phyloP scores from a whole-genome alignment of 2,113 vertebrate species.

The Rhinopomastus cyanomelas region DNA sequence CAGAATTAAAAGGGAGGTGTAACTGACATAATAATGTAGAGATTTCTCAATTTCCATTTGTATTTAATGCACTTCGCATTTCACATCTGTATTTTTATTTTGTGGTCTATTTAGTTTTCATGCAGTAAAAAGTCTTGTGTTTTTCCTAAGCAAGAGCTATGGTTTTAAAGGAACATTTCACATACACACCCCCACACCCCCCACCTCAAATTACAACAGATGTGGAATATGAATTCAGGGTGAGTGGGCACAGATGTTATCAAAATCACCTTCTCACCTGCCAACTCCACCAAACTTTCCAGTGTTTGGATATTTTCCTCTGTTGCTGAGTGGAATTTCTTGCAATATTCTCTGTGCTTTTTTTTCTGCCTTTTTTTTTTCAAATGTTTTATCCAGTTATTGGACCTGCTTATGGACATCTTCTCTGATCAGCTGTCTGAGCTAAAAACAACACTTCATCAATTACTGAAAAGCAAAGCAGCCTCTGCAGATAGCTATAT shows the following conservation, averaged over 20 bases:
- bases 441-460: neutral
- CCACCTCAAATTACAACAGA: neutral
- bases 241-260: slow-evolving; percentile 34
- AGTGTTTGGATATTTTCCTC: slow-evolving; percentile 17
- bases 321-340: slow-evolving; percentile 16
- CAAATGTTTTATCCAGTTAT: neutral
- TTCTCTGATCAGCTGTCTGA: neutral
- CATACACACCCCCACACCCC: too few species aligned
- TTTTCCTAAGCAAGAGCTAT: neutral
- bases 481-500: neutral
- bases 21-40: neutral
- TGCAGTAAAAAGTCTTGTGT: neutral
- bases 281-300: slow-evolving; percentile 6
- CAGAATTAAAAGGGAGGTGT: neutral
- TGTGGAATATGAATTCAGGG: neutral
- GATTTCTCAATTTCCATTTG: neutral
- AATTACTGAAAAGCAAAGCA: neutral
- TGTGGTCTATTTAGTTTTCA: neutral
- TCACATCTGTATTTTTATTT: neutral
- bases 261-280: slow-evolving; percentile 39
- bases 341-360: neutral
- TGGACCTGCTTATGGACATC: neutral
- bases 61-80: neutral
- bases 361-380: neutral
- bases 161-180: neutral